Evolutionary conservation across 2,113 vertebrate species (phyloP), one percentile per base, ranked within the genome.

Genomic region (Talpa occidentalis): DNA sequence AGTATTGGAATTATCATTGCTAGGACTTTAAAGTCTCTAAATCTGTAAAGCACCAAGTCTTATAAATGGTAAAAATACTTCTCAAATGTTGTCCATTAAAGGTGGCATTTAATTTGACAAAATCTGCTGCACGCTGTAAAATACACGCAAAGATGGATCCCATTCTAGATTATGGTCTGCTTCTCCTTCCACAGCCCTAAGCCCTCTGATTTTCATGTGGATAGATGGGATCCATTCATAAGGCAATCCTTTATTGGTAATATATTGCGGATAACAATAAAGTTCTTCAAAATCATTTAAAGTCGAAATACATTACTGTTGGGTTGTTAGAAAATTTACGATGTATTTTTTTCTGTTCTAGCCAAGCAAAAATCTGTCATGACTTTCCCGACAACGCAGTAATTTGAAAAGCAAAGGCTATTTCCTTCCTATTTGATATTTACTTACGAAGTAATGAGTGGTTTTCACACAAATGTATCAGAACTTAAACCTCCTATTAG

Each of bases 241-340:
- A 86, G 30, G 49, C 24, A 52, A 47, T 3, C 80, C 17, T 64
- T 88, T 28, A 14, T 9, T 77, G 67, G 12, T 60, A 60, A 28
- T 44, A 30, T 35, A 74, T 0, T 62, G 28, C 87, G 37, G 30
- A 47, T 56, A 7, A 60, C n/a, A 84, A 92, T 8, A 44, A 52
- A 44, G 22, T 60, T 96, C 69, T 83, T 83, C 64, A 93, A 88
- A 79, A 88, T 24, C 62, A 91, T 49, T 85, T 17, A 14, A 83
- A 86, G 47, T 87, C 86, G 21, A 56, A 54, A 54, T 54, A 54
- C 17, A 56, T 56, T 56, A 56, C 54, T 56, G 5, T 22, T 52
- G 49, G 49, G 16, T 52, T 52, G 16, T 17, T 5, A 7, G 49
- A 52, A 52, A 52, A 52, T 14, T 52, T 52, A 52, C 17, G 49